Conservation (phyloP, 2,797 vertebrate species). For the Pseudochaenichthys georgianus region DNA sequence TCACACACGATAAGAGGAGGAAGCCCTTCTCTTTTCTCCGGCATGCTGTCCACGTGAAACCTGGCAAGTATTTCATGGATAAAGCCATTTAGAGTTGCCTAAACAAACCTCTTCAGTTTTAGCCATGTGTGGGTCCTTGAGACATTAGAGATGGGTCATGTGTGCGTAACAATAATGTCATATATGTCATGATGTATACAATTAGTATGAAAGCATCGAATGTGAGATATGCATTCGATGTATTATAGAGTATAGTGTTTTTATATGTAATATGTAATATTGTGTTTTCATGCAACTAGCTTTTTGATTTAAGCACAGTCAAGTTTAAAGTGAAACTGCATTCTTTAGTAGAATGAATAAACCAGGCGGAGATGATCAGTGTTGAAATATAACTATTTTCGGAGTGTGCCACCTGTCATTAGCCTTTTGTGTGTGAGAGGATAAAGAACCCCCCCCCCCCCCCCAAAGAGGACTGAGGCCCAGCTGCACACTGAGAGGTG, state of each 20-base stretch:
- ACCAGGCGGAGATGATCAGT: too few species aligned
- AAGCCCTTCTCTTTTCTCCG: neutral
- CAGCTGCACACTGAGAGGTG: conserved; percentile 13
- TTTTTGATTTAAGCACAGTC: too few species aligned
- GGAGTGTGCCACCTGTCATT: conserved; percentile 6
- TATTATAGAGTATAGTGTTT: too few species aligned
- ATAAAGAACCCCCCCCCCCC: neutral
- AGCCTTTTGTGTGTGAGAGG: conserved; percentile 12
- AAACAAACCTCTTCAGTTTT: neutral
- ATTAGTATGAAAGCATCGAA: neutral
- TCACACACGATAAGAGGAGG: neutral
- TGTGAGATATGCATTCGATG: too few species aligned
- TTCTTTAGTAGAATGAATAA: too few species aligned
- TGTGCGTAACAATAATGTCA: neutral
- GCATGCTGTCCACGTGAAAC: neutral
- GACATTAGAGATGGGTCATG: too few species aligned
- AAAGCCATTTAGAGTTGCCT: neutral
- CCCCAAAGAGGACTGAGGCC: neutral
- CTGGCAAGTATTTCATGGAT: neutral
- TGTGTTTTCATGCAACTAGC: neutral
- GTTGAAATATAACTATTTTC: conserved; percentile 2
- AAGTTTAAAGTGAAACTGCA: too few species aligned
- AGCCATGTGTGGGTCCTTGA: neutral
- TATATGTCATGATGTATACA: neutral
- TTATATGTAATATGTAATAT: neutral